Percentiles rank a stretch among this genome's conserved stretches.
These are phyloP conservation scores for Sapayoa aenigma DNA, from an alignment of 2,113 vertebrate species.

Conservation along the genomic window DNA sequence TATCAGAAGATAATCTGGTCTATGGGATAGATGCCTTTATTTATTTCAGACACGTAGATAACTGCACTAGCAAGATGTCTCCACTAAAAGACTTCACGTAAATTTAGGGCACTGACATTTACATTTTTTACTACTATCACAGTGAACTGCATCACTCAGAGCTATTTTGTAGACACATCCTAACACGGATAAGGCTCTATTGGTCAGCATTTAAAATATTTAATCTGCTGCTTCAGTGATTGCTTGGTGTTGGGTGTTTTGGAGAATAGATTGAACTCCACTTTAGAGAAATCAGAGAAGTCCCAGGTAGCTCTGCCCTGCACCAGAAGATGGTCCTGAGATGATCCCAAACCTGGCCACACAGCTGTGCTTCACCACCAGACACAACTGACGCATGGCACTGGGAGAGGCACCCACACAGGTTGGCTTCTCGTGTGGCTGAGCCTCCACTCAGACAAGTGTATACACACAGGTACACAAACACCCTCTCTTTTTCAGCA, in stretches of 20 bases:
- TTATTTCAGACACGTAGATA: neutral
- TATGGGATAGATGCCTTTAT: neutral
- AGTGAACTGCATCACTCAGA: neutral
- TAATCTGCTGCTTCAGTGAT: neutral
- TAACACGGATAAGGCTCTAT: neutral
- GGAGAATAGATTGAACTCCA: neutral
- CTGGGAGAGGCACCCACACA: neutral
- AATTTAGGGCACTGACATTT: neutral
- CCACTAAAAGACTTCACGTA: neutral
- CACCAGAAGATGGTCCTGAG: neutral
- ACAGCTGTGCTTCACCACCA: neutral
- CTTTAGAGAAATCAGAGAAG: neutral
- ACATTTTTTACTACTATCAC: neutral
- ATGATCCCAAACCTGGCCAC: accelerated
- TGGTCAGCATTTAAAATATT: neutral
- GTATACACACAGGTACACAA: neutral
- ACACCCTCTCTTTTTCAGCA: neutral
- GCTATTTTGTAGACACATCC: neutral
- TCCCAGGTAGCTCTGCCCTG: neutral
- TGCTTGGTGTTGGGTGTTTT: neutral
- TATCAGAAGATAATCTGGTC: neutral
- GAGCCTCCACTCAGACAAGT: neutral
- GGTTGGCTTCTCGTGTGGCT: accelerated
- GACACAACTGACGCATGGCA: accelerated
- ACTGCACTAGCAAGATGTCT: neutral